Conservation (phyloP, 1,140 invertebrate genomes). For the Pemphigus obesinymphae region DNA sequence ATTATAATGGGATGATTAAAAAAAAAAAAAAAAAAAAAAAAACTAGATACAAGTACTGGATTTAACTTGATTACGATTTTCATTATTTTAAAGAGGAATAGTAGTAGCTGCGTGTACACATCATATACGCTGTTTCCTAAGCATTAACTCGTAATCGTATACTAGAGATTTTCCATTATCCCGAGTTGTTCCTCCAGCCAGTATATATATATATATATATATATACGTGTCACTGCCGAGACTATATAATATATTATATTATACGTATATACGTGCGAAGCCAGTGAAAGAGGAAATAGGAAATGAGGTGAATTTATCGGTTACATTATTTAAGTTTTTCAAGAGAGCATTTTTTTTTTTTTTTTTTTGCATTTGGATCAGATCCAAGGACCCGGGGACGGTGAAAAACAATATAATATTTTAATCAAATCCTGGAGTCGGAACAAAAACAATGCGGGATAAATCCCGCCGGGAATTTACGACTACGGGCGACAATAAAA, state of each 20-base stretch:
- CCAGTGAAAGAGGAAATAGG: neutral
- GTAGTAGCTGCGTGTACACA: neutral
- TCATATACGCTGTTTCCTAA: too few species aligned
- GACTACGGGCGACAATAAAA: conserved; percentile 33
- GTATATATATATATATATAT: neutral
- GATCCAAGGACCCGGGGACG: conserved; percentile 21
- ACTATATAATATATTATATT: too few species aligned
- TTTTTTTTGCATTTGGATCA: conserved; percentile 26
- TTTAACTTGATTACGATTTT: neutral
- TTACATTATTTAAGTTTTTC: conserved; percentile 27
- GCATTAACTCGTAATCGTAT: conserved; percentile 22
- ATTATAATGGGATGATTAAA: neutral
- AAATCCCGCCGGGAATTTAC: conserved; percentile 39
- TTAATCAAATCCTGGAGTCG: conserved; percentile 32
- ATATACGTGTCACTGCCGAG: neutral
- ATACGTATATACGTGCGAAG: neutral
- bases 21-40: too few species aligned
- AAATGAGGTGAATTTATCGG: conserved; percentile 29
- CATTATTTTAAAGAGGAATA: neutral
- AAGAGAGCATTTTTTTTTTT: neutral
- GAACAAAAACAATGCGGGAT: conserved; percentile 36
- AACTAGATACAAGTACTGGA: too few species aligned
- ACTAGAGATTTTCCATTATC: conserved; percentile 6
- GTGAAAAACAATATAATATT: conserved; percentile 42
- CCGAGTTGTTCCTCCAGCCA: neutral